Base-by-base conservation (phyloP, 2,888 invertebrate species). In the Oligia strigilis region DNA sequence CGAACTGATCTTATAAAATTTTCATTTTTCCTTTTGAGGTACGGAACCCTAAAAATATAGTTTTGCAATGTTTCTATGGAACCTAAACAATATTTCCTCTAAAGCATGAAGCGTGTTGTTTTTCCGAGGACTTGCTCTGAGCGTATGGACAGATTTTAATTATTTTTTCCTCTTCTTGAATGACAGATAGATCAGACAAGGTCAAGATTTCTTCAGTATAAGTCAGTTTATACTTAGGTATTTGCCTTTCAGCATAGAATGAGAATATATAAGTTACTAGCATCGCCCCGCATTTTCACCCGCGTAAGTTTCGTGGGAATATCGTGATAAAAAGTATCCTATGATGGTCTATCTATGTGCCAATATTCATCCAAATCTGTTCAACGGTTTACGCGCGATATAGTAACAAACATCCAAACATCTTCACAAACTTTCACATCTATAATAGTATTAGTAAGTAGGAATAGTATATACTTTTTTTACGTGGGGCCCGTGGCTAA, bases 111-210 rank as follows among this genome's bases (percentile, higher is more conserved):
- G 46, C 5, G n/a, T 40, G 36, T 80, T 81, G 23, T 81, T 75
- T 55, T 69, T 14, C 55, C 19, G 46, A 58, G 13, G 13, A 74
- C 8, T 69, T 69, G 11, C 74, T 62, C n/a, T 46, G 52, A 52
- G 66, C 43, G 14, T 67, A 40, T 69, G 29, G 74, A 62, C 60
- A 81, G 36, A 81, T 69, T 81, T 62, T 69, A 49, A 58, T 82
- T 19, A 62, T 40, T 17, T 73, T 55, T 43, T 58, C 11, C 29
- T 36, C 17, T n/a, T 81, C 75, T 74, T 58, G 29, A 64, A 69
- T 82, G 55, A 49, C 75, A 52, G 6, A 67, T 75, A 55, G 19
- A 9, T 60, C 46, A 11, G 29, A 17, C n/a, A 69, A 46, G 36
- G 19, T 19, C 13, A 17, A 49, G 9, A 60, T 36, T 36, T 52